Base-by-base conservation (phyloP, 2,797 vertebrate species). In the Intellagama lesueurii region DNA sequence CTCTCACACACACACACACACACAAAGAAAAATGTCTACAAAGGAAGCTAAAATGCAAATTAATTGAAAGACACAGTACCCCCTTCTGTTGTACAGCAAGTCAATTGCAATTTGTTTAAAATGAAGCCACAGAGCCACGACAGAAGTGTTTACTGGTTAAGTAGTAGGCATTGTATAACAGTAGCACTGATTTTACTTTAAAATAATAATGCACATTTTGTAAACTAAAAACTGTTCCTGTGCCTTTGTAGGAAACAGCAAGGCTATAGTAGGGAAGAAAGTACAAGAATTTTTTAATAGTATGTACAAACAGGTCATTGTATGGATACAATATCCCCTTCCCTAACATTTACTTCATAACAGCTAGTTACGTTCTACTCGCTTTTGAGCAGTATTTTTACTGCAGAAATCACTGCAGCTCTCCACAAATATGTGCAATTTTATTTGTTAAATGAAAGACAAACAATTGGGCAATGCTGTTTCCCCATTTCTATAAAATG, bases 401-500 rank as follows among this genome's bases (percentile, higher is more conserved):
- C 91, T 93, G 90, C 77, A 90, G 87, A 96, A 11, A 72, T 89
- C 81, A 84, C 35, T 91, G 93, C 87, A 94, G 89, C 81, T 94
- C 95, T 88, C 72, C 89, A 87, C 49, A 94, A 96, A 94, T 91
- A 93, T 52, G 83, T 94, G 85, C 94, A 93, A 96, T 97, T 96
- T 97, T 96, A 92, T 95, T 90, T 69, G 78, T 92, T 14, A 93
- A 94, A 93, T 96, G 92, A 94, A 95, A 96, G 91, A 96, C 93
- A 96, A 96, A 96, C 96, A 95, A 95, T 96, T 95, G 95, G 94
- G 89, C 92, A 95, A 83, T 76, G 83, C 90, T 95, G 83, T 91
- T 80, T 90, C 89, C 75, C 47, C 83, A 93, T 94, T 95, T 95
- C 91, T 90, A 73, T 93, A 69, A 73, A 90, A 84, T 28, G 89